Conservation (phyloP, 2,113 vertebrate species). For the Candoia aspera region DNA sequence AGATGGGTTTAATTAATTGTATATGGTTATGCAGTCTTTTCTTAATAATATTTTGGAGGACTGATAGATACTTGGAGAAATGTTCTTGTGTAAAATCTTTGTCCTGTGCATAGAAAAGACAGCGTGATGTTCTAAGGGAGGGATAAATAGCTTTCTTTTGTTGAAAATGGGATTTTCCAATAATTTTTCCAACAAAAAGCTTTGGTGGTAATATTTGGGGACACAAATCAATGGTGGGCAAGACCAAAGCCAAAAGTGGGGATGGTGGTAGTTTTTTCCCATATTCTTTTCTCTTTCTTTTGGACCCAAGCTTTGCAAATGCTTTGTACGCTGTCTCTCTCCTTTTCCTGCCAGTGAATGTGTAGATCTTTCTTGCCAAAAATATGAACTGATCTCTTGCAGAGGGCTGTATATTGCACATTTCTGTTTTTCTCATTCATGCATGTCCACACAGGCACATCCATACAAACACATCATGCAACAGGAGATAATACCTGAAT, state of each 20-base stretch:
- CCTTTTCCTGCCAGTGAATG: neutral
- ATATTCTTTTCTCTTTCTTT: neutral
- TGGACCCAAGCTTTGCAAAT: neutral
- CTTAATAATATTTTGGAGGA: neutral
- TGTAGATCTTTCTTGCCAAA: neutral
- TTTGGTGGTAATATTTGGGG: neutral
- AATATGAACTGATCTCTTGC: neutral
- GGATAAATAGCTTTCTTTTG: neutral
- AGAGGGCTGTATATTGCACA: neutral
- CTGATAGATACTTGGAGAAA: neutral
- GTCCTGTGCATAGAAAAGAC: neutral
- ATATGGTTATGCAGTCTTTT: slow-evolving; percentile 40
- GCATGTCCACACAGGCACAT: neutral
- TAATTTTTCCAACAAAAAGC: neutral
- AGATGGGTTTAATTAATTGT: slow-evolving; percentile 50
- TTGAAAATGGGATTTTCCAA: neutral
- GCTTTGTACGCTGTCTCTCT: neutral
- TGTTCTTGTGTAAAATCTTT: neutral
- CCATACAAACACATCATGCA: neutral
- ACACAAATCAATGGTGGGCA: neutral
- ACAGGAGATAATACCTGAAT: neutral
- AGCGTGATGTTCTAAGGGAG: neutral
- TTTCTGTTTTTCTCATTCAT: neutral
- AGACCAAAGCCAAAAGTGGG: neutral
- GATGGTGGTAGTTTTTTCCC: neutral